These are phyloP conservation scores for Drosophila meridiana DNA, from an alignment of 2,888 invertebrate species.

Conservation along the genomic window DNA sequence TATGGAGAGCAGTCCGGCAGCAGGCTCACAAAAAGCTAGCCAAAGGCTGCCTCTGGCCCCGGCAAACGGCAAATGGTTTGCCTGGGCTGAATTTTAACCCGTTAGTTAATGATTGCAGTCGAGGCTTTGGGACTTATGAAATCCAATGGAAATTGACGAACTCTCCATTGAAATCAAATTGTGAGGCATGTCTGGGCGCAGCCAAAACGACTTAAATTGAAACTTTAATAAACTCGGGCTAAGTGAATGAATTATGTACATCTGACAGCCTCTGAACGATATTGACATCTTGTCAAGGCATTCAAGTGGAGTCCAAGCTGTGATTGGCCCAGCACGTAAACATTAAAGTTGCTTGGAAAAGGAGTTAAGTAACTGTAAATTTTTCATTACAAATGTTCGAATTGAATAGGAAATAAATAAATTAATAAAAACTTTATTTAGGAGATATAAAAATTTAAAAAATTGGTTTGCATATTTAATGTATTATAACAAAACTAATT, in stretches of 20 bases:
- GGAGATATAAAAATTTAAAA: too few species aligned
- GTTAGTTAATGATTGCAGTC: constrained; percentile 35
- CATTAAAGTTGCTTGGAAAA: background rate
- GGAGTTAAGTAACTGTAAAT: too few species aligned
- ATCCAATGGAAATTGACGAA: constrained; percentile 6
- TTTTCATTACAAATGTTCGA: background rate
- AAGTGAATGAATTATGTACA: background rate
- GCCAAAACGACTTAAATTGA: background rate
- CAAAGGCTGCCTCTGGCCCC: constrained; percentile 16
- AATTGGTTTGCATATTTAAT: too few species aligned
- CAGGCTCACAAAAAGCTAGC: constrained; percentile 23
- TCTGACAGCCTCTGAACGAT: background rate
- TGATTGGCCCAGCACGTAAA: background rate
- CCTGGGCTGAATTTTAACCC: constrained; percentile 55
- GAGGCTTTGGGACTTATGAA: constrained; percentile 9
- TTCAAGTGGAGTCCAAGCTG: background rate
- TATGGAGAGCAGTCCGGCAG: constrained; percentile 43
- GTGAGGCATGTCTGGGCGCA: background rate
- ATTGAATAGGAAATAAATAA: background rate
- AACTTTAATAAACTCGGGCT: constrained; percentile 5
- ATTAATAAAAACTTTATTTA: too few species aligned
- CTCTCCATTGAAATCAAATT: background rate
- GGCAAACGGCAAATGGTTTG: constrained; percentile 28
- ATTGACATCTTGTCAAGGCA: constrained; percentile 3
- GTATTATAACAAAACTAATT: too few species aligned